These are phyloP conservation scores for Pollimyrus isidori DNA, from an alignment of 2,113 vertebrate species.

Conservation along the genomic window DNA sequence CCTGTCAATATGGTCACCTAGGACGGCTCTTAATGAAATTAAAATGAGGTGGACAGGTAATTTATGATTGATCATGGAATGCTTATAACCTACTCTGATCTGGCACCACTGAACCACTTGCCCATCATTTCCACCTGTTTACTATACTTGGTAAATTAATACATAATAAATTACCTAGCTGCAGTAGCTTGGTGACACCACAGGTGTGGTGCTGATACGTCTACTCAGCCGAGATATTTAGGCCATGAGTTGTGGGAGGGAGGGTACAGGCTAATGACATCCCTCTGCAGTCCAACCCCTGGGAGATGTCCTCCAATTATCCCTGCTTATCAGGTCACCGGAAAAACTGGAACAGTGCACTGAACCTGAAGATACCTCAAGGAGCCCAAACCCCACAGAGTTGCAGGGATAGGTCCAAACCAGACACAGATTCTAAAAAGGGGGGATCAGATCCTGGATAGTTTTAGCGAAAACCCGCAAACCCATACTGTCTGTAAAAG, in stretches of 20 bases:
- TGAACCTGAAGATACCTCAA: conserved; percentile 25
- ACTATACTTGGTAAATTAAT: not conserved
- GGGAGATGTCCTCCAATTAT: not conserved
- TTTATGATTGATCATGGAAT: not conserved
- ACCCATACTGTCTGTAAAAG: not conserved
- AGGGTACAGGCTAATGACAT: not conserved
- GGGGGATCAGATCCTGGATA: not conserved
- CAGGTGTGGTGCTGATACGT: not conserved
- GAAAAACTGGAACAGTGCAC: not conserved
- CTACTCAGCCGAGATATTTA: not conserved
- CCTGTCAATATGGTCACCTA: not conserved
- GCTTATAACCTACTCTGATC: not conserved
- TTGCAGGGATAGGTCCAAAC: not conserved
- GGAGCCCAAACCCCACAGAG: conserved; percentile 14
- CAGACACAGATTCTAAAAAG: not conserved
- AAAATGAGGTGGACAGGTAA: not conserved
- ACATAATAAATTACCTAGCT: not conserved
- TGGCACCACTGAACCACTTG: not conserved
- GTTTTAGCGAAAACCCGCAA: not conserved
- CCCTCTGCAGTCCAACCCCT: not conserved
- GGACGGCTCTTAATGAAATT: not conserved
- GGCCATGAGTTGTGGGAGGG: not conserved
- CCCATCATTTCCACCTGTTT: not conserved
- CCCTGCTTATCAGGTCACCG: not conserved
- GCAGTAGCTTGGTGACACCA: not conserved